Conservation (phyloP, 2,888 invertebrate species). For the Synergus gifuensis region DNA sequence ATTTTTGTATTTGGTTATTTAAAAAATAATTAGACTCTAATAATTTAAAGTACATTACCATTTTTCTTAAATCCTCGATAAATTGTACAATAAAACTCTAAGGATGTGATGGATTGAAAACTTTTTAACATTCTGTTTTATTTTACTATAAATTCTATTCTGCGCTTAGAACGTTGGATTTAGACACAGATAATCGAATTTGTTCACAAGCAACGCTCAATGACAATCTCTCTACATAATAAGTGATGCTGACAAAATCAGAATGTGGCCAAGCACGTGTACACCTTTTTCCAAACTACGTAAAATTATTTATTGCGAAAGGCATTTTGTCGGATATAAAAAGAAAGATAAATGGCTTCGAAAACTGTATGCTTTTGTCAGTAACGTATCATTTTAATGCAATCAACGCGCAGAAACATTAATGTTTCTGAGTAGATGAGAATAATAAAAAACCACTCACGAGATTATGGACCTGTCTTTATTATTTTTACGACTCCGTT, state of each 20-base stretch:
- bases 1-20: conserved; percentile 1
- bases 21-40: background rate
- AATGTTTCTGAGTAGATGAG: background rate
- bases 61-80: background rate
- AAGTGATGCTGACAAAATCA: conserved; percentile 17
- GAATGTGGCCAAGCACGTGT: conserved; percentile 17
- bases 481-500: background rate
- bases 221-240: conserved; percentile 18
- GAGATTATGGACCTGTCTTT: background rate
- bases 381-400: conserved; percentile 26
- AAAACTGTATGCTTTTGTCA: conserved; percentile 5
- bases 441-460: background rate
- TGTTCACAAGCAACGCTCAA: conserved; percentile 36
- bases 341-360: background rate
- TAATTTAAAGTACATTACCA: background rate
- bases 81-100: background rate
- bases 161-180: conserved; percentile 14
- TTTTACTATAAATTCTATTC: conserved; percentile 29
- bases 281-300: background rate
- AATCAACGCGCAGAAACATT: conserved; percentile 15
- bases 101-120: background rate
- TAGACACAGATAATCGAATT: conserved; percentile 28
- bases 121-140: conserved; percentile 18
- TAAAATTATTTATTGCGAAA: conserved; percentile 36
- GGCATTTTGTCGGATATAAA: conserved; percentile 24